Base-by-base conservation (phyloP, 2,113 vertebrate species). In the Dicentrarchus labrax region DNA sequence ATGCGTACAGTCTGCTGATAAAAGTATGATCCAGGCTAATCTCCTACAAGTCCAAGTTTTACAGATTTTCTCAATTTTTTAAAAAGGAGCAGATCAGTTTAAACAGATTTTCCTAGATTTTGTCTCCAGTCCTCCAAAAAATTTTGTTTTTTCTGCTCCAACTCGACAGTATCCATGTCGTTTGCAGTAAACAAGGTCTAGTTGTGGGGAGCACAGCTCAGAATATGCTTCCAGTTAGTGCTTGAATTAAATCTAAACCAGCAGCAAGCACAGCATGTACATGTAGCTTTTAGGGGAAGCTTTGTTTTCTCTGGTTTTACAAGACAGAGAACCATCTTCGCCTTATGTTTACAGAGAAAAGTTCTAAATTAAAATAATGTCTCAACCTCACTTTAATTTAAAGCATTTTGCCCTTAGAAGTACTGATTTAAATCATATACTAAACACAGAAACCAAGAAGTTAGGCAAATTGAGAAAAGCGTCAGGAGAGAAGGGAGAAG, bases 231-330 rank as follows among this genome's bases (percentile, higher is more conserved):
- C 47, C 59, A 72, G 11, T 83, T 70, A 54, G 69, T 47, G 75
- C 69, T 82, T 78, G 77, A 81, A 81, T 83, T 72, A 61, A 65
- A 83, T 81, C 13, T 56, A 70, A 76, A 71, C 51, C 62, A 65
- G 76, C 76, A 85, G 73, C 76, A 62, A 78, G 74, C 76, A 76
- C 78, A 82, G 72, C 64, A 72, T 69, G 76, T 60, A 64, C 54
- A 87, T 80, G 76, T 61, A 83, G 70, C 39, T 72, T 87, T 87
- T 75, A 87, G 80, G 57, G 48, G 60, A 65, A 38, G 76, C 71
- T 86, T 74, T 77, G 38, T 64, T 71, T 71, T 45, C 19, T 75
- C 16, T 60, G 38, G 59, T 68, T 88, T 80, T n/a, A 66, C 30
- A 22, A 65, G 59, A 61, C 43, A 83, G 45, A 72, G 48, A 72